Conservation (phyloP, 2,888 invertebrate genomes). For the Gortyna flavago region DNA sequence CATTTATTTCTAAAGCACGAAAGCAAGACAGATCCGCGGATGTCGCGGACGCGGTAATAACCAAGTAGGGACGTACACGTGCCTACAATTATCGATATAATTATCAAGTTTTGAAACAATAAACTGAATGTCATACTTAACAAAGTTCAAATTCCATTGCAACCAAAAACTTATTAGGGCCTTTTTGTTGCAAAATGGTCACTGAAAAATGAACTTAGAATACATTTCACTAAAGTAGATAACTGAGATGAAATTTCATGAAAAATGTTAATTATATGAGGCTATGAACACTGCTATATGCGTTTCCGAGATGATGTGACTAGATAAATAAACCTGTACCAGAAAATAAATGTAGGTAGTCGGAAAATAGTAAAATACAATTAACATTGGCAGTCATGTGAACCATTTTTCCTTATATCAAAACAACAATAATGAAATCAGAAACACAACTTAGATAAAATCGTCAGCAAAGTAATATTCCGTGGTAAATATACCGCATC, state of each 20-base stretch:
- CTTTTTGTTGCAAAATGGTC: background rate
- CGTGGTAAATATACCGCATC: slow-evolving; percentile 45
- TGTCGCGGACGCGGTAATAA: slow-evolving; percentile 51
- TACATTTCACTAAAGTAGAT: background rate
- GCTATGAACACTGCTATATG: background rate
- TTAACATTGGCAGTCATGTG: background rate
- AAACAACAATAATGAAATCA: background rate
- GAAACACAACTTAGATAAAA: background rate
- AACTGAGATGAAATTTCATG: background rate
- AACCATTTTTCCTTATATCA: background rate
- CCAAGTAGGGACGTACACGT: background rate
- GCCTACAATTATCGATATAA: background rate
- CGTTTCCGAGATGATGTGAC: background rate
- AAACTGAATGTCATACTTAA: background rate
- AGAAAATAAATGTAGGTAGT: background rate
- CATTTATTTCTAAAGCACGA: slow-evolving; percentile 72
- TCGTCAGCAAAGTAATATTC: no score
- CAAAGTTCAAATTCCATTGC: background rate
- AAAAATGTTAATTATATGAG: background rate
- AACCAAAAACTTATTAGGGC: background rate
- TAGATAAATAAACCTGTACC: background rate
- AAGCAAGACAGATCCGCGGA: slow-evolving; percentile 39
- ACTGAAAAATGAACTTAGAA: background rate
- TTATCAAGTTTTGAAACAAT: background rate
- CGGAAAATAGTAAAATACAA: background rate